phyloP scores from a whole-genome alignment of 2,888 invertebrate genomes.

The Watsonalla cultraria region DNA sequence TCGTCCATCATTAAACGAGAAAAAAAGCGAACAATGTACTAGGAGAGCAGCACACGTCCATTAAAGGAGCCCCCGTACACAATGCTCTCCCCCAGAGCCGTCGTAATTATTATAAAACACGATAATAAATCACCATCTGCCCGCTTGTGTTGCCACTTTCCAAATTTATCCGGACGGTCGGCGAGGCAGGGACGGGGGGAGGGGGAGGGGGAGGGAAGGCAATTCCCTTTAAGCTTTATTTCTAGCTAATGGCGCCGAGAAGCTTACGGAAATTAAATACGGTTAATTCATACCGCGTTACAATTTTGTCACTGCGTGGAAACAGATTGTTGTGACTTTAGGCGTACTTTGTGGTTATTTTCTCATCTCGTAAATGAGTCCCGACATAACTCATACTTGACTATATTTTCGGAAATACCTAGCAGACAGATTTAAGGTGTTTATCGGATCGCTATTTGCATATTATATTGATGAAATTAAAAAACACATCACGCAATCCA shows the following conservation, averaged over 20 bases:
- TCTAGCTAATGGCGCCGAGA: slow-evolving; percentile 57
- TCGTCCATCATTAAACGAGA: slow-evolving; percentile 36
- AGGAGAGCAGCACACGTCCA: slow-evolving; percentile 36
- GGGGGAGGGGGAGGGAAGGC: slow-evolving; percentile 27
- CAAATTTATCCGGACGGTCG: slow-evolving; percentile 57
- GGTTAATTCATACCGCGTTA: slow-evolving; percentile 45
- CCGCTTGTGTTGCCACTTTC: slow-evolving; percentile 67
- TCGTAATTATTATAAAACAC: slow-evolving; percentile 72
- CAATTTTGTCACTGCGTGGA: slow-evolving; percentile 41
- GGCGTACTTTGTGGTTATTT: slow-evolving; percentile 7
- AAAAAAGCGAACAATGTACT: slow-evolving; percentile 39
- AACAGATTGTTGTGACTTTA: slow-evolving; percentile 11
- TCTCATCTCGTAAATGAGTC: slow-evolving; percentile 5
- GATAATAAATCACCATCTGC: slow-evolving; percentile 74
- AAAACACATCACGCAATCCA: no score
- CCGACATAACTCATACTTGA: no score
- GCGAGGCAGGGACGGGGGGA: slow-evolving; percentile 12
- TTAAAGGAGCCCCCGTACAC: slow-evolving; percentile 40
- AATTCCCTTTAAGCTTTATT: slow-evolving; percentile 58
- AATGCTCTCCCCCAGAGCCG: slow-evolving; percentile 48
- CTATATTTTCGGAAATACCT: no score
- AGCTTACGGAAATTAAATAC: slow-evolving; percentile 67
- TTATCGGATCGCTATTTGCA: no score
- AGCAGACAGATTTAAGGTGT: no score
- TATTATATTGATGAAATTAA: no score